Evolutionary conservation across 2,888 invertebrate genomes (phyloP), one percentile per base, ranked within the genome.

Genomic region (Gortyna flavago): DNA sequence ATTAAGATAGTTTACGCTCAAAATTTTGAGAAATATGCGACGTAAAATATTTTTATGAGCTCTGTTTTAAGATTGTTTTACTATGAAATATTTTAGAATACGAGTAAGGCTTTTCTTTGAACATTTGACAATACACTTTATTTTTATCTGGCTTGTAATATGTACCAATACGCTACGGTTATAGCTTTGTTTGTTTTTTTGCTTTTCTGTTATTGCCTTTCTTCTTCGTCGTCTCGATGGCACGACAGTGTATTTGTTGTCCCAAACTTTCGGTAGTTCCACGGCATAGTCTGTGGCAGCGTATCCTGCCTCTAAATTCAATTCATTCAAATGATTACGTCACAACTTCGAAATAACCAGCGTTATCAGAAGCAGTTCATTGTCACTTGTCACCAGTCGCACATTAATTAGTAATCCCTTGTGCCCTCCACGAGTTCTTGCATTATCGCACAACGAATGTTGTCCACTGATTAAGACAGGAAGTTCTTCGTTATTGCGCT

Each of bases 321-420:
- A 69, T 69, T n/a, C 3, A 54, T n/a, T 35, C 32, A 51, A 48
- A 51, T 4, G 32, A 32, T 35, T 18, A 66, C 66, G 44, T 66
- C 44, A 70, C 38, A 32, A 5, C n/a, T 62, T 38, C 32, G 62
- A 67, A 16, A 44, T 29, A 64, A 25, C 13, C 48, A 48, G 11
- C n/a, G 13, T 75, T 80, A 79, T 84, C 75, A 57, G 25, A 7
- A 2, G 13, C 57, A 84, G 81, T 81, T 84, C 69, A 76, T 78
- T 78, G 79, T 29, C 77, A 66, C 44, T 81, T 77, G 80, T 44
- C 74, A 54, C 32, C 48, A 74, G 72, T 91, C 77, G 81, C 87
- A 87, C 88, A 89, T 88, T 90, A 90, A 91, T 91, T 90, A 90
- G 83, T 90, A 85, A 88, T 80, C 85, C 84, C 79, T 86, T 78